Conservation (phyloP, 1,140 invertebrate genomes). For the Microplitis demolitor region DNA sequence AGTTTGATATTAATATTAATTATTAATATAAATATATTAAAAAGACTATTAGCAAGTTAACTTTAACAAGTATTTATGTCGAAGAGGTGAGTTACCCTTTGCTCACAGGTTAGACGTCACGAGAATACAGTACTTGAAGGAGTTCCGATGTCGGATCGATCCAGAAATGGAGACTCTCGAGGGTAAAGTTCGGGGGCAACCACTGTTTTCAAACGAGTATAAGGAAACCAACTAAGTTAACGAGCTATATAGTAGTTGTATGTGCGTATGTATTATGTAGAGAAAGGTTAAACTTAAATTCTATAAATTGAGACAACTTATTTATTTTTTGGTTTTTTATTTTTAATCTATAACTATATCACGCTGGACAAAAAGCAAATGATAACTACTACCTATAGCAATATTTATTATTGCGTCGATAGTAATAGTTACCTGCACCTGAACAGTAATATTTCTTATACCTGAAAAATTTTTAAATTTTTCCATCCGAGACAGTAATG, state of each 20-base stretch:
- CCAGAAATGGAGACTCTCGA: constrained; percentile 11
- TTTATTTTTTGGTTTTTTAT: too few relatives aligned
- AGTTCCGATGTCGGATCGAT: constrained; percentile 16
- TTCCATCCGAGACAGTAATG: too few relatives aligned
- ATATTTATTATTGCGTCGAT: too few relatives aligned
- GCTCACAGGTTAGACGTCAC: not conserved
- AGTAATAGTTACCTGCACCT: too few relatives aligned
- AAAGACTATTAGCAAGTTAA: not conserved
- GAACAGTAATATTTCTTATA: too few relatives aligned
- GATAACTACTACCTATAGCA: too few relatives aligned
- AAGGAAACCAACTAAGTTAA: constrained; percentile 16
- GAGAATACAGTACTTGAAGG: constrained; percentile 5
- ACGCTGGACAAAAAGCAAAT: too few relatives aligned
- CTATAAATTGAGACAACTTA: too few relatives aligned
- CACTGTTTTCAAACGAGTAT: constrained; percentile 16
- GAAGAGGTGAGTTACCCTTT: not conserved
- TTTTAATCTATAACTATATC: too few relatives aligned
- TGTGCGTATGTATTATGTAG: not conserved
- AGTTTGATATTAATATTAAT: not conserved
- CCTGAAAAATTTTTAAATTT: too few relatives aligned
- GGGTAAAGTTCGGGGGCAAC: constrained; percentile 11
- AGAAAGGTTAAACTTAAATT: too few relatives aligned
- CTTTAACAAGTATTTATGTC: not conserved
- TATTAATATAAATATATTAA: not conserved
- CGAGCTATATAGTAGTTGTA: not conserved